These are phyloP conservation scores for Ia io DNA, from an alignment of 2,113 vertebrate genomes.

Conservation along the genomic window DNA sequence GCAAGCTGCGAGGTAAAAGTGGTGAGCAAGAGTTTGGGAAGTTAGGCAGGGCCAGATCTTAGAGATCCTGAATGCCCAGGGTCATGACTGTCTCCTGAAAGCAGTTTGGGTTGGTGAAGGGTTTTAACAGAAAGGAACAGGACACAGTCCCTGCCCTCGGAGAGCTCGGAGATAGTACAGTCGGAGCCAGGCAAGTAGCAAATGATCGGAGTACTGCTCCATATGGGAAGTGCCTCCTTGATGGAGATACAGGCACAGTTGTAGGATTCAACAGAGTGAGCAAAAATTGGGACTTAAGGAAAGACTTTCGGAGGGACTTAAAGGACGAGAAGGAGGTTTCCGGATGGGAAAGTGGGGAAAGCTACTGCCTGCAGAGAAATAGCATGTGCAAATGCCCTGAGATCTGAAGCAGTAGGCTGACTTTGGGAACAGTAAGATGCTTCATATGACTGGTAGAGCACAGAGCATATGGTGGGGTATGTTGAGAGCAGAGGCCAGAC, in stretches of 20 bases:
- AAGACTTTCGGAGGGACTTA: not conserved
- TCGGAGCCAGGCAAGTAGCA: not conserved
- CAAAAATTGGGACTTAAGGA: not conserved
- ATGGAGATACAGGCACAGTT: fast-evolving
- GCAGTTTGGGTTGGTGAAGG: not conserved
- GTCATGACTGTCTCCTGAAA: not conserved
- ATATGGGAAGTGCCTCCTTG: no score
- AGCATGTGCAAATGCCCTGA: not conserved
- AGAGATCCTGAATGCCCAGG: not conserved
- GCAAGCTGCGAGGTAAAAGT: no score
- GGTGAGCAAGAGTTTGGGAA: fast-evolving
- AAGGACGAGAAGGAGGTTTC: not conserved
- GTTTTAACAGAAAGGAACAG: not conserved
- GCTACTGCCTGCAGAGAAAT: not conserved
- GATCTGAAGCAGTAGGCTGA: not conserved
- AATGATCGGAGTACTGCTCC: not conserved
- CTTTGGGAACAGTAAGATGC: not conserved
- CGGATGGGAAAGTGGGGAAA: not conserved
- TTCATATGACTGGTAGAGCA: not conserved
- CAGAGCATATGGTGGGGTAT: not conserved
- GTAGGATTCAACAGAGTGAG: no score
- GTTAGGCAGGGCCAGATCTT: not conserved
- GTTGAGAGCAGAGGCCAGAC: not conserved
- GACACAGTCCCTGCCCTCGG: not conserved
- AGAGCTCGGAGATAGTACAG: not conserved